Evolutionary conservation across 2,888 invertebrate genomes (phyloP), one percentile per base, ranked within the genome.

Genomic region (Drosophila mimetica): DNA sequence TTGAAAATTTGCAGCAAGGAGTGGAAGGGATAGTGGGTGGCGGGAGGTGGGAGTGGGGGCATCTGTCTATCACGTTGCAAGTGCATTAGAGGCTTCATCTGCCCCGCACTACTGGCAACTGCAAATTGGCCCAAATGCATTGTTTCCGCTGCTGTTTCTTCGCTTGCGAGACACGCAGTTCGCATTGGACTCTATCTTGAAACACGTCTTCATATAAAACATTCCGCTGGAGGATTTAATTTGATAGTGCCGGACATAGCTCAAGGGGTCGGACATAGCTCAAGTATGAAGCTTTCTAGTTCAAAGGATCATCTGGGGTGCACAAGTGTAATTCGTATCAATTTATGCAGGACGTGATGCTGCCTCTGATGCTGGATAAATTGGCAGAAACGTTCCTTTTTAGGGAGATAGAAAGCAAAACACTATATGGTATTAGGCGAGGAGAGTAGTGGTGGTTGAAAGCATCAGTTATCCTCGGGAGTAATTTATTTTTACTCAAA

Each of bases 311-410:
- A 36, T 57, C 57, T 52, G 57, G 65, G 65, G 64, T 50, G 55
- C 51, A 54, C 42, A 32, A 48, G 46, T 22, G 63, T 57, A 70
- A 76, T 70, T 80, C 55, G 72, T 74, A 70, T 72, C 69, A 60
- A 80, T 75, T 81, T 81, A 47, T 55, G n/a, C 57, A 63, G 37
- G 53, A 79, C 72, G 76, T 81, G 79, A 57, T 51, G 47, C 39
- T 51, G 50, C 51, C 70, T 51, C 70, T 30, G 50, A 69, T 51
- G 37, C 41, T 34, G 44, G 8, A 50, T 69, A 59, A 44, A 59
- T 69, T 59, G 41, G 46, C 22, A 16, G 36, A n/a, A 55, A 55
- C 42, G 64, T 44, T 46, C 5, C 46, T 30, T 20, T 32, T 16
- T 8, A 6, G 34, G 36, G 13, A 22, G 16, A 53, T 5, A 7